Evolutionary conservation across 2,797 vertebrate species (phyloP).

Genomic region (Ctenochaetus hawaiiensis): DNA sequence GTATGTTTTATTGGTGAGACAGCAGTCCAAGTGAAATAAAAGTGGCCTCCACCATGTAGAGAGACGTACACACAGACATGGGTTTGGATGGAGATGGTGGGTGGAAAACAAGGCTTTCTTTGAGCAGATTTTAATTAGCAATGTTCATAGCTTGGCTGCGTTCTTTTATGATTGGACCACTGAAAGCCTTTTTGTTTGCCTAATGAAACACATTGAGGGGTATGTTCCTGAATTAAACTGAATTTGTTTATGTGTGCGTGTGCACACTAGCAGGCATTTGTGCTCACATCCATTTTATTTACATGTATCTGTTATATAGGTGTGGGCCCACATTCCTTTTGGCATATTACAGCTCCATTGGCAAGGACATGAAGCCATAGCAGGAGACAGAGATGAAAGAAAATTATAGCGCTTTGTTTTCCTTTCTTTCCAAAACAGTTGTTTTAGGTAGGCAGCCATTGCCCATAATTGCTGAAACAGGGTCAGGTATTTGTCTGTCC

Average conservation of each 20-base stretch:
- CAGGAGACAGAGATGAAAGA: conserved; percentile 72
- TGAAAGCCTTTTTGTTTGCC: conserved; percentile 83
- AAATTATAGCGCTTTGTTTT: conserved; percentile 70
- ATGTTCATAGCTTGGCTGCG: conserved; percentile 81
- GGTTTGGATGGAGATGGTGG: conserved; percentile 78
- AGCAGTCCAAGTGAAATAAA: conserved; percentile 78
- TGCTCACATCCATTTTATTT: conserved; percentile 35
- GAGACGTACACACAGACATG: conserved; percentile 73
- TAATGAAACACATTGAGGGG: conserved; percentile 80
- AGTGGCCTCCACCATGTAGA: conserved; percentile 63
- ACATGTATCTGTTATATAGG: conserved; percentile 58
- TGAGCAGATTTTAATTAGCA: conserved; percentile 83
- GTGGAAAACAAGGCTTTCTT: conserved; percentile 84
- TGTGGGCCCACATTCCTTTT: conserved; percentile 46
- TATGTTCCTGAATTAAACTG: conserved; percentile 66
- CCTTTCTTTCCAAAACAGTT: conserved; percentile 71
- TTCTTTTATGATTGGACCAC: conserved; percentile 82
- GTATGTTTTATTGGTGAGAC: conserved; percentile 67
- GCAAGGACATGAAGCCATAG: conserved; percentile 53
- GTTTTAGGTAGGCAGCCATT: conserved; percentile 78
- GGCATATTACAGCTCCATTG: conserved; percentile 52
- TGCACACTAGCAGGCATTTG: conserved; percentile 4
- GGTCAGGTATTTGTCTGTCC: conserved; percentile 76
- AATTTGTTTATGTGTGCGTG: conserved; percentile 42
- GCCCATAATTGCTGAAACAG: conserved; percentile 74